These are phyloP conservation scores for Nerophis lumbriciformis DNA, from an alignment of 2,113 vertebrate species.

Conservation along the genomic window DNA sequence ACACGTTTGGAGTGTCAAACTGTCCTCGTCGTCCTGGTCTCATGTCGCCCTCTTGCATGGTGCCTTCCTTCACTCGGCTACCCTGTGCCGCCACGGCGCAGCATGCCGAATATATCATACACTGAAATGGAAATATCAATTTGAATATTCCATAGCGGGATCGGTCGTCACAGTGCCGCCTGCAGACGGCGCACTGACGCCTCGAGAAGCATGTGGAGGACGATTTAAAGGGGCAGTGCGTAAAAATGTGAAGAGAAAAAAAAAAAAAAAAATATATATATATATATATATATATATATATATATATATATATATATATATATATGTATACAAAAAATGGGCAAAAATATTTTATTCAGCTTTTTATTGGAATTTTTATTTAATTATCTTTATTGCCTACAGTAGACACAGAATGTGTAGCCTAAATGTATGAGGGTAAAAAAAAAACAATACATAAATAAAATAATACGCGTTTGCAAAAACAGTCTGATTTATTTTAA, in stretches of 20 bases:
- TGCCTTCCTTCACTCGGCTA: not conserved
- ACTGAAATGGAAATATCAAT: constrained; percentile 14
- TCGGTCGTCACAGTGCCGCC: constrained; percentile 46
- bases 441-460: too few species aligned
- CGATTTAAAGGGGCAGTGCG: constrained; percentile 54
- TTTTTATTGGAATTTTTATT: not conserved
- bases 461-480: too few species aligned
- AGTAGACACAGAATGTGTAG: too few species aligned
- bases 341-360: not conserved
- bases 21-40: not conserved
- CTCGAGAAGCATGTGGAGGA: constrained; percentile 41
- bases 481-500: too few species aligned
- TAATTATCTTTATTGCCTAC: too few species aligned
- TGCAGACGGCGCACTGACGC: constrained; percentile 42
- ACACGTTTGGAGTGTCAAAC: not conserved
- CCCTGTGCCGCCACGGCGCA: not conserved
- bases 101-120: not conserved
- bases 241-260: not conserved
- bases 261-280: not conserved
- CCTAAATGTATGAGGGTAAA: too few species aligned
- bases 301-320: too few species aligned
- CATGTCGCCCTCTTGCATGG: not conserved
- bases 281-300: not conserved
- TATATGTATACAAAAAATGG: not conserved
- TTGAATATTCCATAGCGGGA: constrained; percentile 31